Evolutionary conservation across 2,888 invertebrate genomes (phyloP).

Genomic region (Lasiommata megera): DNA sequence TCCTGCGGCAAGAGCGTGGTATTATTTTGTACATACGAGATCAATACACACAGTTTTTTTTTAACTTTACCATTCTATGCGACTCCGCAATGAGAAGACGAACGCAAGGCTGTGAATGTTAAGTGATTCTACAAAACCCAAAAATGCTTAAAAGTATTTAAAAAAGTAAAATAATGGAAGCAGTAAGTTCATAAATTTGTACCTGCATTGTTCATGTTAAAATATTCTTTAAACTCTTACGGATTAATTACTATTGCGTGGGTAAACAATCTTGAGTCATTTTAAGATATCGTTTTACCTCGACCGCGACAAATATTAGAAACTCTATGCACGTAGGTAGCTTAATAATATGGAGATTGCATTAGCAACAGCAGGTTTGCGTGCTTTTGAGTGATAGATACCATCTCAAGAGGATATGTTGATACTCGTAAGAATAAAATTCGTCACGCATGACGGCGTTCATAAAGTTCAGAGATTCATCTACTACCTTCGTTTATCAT

Average conservation of each 20-base stretch:
- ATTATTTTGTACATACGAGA: no score
- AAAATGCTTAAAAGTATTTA: no score
- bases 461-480: no score
- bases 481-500: no score
- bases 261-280: neutral
- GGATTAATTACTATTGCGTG: constrained; percentile 8
- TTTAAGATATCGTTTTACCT: constrained; percentile 2
- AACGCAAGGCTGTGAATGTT: no score
- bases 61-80: no score
- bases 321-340: constrained; percentile 9
- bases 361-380: constrained; percentile 9
- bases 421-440: constrained; percentile 6
- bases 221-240: neutral
- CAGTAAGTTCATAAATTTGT: neutral
- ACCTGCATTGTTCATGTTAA: neutral
- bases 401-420: constrained; percentile 17
- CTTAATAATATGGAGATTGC: neutral
- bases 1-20: no score
- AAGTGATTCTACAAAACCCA: no score
- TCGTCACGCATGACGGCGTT: constrained; percentile 17
- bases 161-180: no score
- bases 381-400: constrained; percentile 17
- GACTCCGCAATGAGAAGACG: no score
- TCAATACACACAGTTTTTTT: no score
- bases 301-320: constrained; percentile 20